These are phyloP conservation scores for Numida meleagris DNA, from an alignment of 2,113 vertebrate genomes.

Conservation along the genomic window DNA sequence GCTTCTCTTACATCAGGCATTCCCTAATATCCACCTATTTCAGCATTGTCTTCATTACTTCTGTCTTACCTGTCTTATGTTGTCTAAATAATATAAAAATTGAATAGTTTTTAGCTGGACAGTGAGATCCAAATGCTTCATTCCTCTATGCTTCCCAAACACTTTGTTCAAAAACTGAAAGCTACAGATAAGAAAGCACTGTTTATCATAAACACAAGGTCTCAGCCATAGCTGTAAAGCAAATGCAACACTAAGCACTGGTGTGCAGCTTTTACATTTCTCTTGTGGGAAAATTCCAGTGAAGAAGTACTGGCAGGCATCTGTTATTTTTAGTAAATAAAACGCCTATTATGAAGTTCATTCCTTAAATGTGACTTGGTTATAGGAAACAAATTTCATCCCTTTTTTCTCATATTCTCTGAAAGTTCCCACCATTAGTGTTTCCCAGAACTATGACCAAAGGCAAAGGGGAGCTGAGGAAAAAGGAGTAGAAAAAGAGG, in stretches of 20 bases:
- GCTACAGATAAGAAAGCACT: background rate
- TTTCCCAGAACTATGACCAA: background rate
- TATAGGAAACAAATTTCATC: background rate
- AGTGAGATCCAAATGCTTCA: background rate
- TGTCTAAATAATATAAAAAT: background rate
- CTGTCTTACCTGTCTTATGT: background rate
- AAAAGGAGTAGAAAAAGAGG: background rate
- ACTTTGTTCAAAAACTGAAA: background rate
- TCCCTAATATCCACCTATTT: background rate
- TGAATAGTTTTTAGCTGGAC: background rate
- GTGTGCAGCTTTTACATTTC: background rate
- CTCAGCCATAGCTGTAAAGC: background rate
- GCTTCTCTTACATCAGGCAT: background rate
- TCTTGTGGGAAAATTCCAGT: constrained; percentile 29
- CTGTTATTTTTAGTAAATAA: constrained; percentile 41
- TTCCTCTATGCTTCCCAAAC: background rate
- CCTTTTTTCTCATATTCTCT: background rate
- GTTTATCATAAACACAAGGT: background rate
- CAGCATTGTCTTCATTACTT: background rate
- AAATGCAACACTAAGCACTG: background rate
- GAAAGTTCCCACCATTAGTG: background rate
- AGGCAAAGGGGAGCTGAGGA: background rate
- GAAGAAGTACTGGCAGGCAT: background rate
- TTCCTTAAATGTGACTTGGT: background rate
- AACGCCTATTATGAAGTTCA: background rate